Base-by-base conservation (phyloP, 2,797 vertebrate species). In the Tarsius wallacei region DNA sequence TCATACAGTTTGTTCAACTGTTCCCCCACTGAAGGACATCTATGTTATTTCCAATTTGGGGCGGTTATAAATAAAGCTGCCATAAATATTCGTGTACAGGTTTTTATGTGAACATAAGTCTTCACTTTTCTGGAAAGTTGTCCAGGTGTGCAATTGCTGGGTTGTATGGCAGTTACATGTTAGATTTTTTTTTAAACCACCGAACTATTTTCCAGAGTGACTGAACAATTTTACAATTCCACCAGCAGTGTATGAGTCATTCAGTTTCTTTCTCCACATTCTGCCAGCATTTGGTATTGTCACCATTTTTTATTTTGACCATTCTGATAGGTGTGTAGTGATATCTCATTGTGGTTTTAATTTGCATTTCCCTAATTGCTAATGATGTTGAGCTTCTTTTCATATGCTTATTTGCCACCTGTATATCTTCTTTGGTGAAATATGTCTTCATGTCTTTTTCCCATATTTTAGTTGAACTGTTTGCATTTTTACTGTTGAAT, bases 351-450 rank as follows among this genome's bases (percentile, higher is more conserved):
- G 68, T 51, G 36, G 93, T 82, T 91, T 95, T 95, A 73, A 96
- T 97, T 95, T 95, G 93, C 83, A 91, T 90, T 90, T 93, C 66
- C 90, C 57, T 90, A 64, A 80, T 93, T 73, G 31, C 66, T 97
- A 90, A 87, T 87, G 76, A 87, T 57, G 28, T 26, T 77, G 36
- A 94, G 14, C 86, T 80, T 90, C 68, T 87, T 94, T 90, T 84
- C 91, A 83, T 94, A 83, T 91, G 89, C 74, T 94, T 89, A 80
- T 91, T 88, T 71, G 80, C 87, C 92, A 91, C 90, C 90, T 78
- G 85, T 82, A 19, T 59, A 53, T 78, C 91, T 93, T 86, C 57
- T 88, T 86, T 64, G 36, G 10, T 74, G 66, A 85, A 96, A 82
- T 76, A 70, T 93, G 61, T 82, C 77, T 85, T 61, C 49, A 51